Conservation (phyloP, 2,888 invertebrate genomes). For the Dioctria linearis region DNA sequence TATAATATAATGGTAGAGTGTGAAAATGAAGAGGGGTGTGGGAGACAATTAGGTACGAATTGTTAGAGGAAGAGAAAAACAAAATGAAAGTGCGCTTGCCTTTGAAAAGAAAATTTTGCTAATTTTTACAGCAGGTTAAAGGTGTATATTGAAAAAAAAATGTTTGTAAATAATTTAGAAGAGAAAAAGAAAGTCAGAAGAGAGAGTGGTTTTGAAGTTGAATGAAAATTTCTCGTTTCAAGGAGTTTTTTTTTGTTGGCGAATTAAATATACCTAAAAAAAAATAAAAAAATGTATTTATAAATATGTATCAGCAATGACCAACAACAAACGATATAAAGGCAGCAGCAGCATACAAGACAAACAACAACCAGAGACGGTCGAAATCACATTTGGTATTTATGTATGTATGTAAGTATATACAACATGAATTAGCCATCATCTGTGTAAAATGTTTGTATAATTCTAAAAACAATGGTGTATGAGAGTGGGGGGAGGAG, state of each 20-base stretch:
- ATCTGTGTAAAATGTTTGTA: not conserved
- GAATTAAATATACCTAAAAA: constrained; percentile 20
- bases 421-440: not conserved
- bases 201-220: not conserved
- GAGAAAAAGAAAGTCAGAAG: not conserved
- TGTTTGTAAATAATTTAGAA: constrained; percentile 2
- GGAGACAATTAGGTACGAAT: not conserved
- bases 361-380: constrained; percentile 26
- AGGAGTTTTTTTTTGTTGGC: constrained; percentile 36
- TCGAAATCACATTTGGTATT: not conserved
- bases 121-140: not conserved
- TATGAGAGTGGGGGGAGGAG: constrained; percentile 17
- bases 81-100: constrained; percentile 29
- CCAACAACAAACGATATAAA: constrained; percentile 47
- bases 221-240: constrained; percentile 43
- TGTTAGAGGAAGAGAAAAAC: not conserved
- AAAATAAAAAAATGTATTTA: constrained; percentile 20
- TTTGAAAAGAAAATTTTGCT: not conserved
- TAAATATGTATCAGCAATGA: constrained; percentile 40
- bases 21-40: not conserved
- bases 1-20: not conserved
- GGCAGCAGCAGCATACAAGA: constrained; percentile 30
- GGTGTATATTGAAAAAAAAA: constrained; percentile 6
- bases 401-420: not conserved
- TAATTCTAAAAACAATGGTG: constrained; percentile 6